These are phyloP conservation scores for Pseudochromis fuscus DNA, from an alignment of 2,797 vertebrate species.

Conservation along the genomic window DNA sequence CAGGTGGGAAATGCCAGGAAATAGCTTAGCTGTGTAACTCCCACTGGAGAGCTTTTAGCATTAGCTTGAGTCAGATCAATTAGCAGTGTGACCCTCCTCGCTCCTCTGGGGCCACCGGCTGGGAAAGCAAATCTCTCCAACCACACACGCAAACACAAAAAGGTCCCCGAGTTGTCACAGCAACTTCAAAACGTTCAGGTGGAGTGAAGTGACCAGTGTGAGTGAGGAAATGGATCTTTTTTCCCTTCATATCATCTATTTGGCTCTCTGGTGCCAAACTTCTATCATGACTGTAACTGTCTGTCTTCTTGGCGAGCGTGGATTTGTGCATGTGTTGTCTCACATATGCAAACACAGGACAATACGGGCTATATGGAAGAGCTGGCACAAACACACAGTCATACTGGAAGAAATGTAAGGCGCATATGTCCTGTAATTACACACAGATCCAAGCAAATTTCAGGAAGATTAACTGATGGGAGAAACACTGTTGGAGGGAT, in stretches of 20 bases:
- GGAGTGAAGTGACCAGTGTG: not conserved
- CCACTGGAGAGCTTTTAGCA: constrained; percentile 41
- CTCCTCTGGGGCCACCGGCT: constrained; percentile 26
- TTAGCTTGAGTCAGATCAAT: constrained; percentile 49
- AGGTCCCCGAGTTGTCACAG: not conserved
- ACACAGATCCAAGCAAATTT: constrained; percentile 37
- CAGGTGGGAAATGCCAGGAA: constrained; percentile 26
- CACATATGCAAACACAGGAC: not conserved
- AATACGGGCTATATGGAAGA: constrained; percentile 18
- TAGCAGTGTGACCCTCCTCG: constrained; percentile 27
- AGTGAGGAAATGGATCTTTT: not conserved
- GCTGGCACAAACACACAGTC: constrained; percentile 19
- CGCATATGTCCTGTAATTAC: constrained; percentile 6
- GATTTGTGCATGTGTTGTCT: not conserved
- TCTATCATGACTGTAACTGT: constrained; percentile 20
- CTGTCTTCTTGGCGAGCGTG: constrained; percentile 42
- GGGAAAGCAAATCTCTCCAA: constrained; percentile 31
- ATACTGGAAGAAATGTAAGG: not conserved
- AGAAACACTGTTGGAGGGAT: constrained; percentile 30
- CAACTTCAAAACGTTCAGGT: constrained; percentile 20
- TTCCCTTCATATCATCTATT: not conserved
- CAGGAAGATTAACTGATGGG: constrained; percentile 42
- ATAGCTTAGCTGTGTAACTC: constrained; percentile 25
- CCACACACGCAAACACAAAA: constrained; percentile 16
- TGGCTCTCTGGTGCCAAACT: constrained; percentile 8